Conservation (phyloP, 2,797 vertebrate genomes). For the Sebastes cheni region DNA sequence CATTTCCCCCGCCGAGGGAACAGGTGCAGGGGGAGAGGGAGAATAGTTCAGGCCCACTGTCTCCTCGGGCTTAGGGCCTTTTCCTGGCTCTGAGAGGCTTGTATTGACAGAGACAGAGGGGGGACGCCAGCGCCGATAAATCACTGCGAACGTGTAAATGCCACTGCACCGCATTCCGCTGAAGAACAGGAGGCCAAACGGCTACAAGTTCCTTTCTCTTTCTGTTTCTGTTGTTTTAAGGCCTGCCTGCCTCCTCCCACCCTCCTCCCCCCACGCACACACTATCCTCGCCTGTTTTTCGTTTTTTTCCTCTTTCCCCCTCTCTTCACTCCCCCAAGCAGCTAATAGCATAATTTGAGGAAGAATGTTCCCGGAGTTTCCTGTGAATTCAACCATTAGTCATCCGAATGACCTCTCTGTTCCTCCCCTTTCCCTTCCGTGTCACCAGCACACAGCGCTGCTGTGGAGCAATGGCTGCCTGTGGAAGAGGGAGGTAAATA, state of each 20-base stretch:
- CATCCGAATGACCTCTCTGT: slow-evolving; percentile 89
- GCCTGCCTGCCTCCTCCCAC: slow-evolving; percentile 26
- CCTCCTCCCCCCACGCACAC: background rate
- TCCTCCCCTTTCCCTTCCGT: slow-evolving; percentile 77
- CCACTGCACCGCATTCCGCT: slow-evolving; percentile 76
- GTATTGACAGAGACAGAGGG: slow-evolving; percentile 68
- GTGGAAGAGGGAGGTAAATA: slow-evolving; percentile 82
- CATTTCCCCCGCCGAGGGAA: slow-evolving; percentile 83
- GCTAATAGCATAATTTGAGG: slow-evolving; percentile 97
- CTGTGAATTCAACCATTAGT: slow-evolving; percentile 95
- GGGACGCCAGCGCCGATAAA: slow-evolving; percentile 76
- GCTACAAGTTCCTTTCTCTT: slow-evolving; percentile 79
- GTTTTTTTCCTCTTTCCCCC: background rate
- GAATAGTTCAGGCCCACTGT: slow-evolving; percentile 71
- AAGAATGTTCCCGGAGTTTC: slow-evolving; percentile 97
- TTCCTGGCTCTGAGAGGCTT: slow-evolving; percentile 73
- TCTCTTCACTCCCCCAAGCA: slow-evolving; percentile 80
- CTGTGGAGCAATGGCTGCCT: slow-evolving; percentile 87
- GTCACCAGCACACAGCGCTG: slow-evolving; percentile 56
- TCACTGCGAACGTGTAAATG: slow-evolving; percentile 80
- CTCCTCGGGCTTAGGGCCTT: slow-evolving; percentile 78
- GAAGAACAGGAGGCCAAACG: slow-evolving; percentile 76
- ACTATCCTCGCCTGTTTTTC: slow-evolving; percentile 57
- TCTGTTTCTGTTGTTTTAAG: slow-evolving; percentile 80
- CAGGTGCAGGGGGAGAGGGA: slow-evolving; percentile 81